Evolutionary conservation across 2,797 vertebrate species (phyloP).

Genomic region (Mareca strepera): DNA sequence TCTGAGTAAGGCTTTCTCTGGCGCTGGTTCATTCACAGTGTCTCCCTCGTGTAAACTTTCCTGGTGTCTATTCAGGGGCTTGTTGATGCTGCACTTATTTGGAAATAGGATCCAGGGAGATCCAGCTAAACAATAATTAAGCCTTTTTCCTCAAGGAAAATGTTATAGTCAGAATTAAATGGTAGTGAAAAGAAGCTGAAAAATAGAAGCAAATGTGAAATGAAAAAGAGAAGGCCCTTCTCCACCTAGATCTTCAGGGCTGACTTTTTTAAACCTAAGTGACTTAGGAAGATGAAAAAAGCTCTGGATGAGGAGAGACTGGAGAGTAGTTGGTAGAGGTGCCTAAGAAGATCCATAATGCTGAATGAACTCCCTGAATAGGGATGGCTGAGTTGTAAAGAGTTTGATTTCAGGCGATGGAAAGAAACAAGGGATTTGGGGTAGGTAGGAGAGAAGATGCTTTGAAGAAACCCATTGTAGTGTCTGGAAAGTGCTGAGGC

Average conservation of each 20-base stretch:
- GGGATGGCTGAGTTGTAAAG: not conserved
- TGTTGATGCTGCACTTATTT: not conserved
- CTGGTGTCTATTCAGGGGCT: not conserved
- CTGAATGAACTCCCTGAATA: not conserved
- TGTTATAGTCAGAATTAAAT: not conserved
- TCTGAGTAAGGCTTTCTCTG: not conserved
- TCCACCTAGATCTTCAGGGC: not conserved
- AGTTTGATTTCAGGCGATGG: not conserved
- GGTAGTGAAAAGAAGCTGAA: not conserved
- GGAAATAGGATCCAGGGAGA: not conserved
- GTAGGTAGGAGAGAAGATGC: not conserved
- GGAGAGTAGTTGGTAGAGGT: not conserved
- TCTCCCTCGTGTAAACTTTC: not conserved
- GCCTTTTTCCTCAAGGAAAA: not conserved
- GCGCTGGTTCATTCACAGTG: not conserved
- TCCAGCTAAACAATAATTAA: constrained; percentile 6
- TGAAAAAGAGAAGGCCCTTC: not conserved
- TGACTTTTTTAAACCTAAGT: not conserved
- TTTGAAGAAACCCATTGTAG: not conserved
- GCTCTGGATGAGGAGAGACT: not conserved
- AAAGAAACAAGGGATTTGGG: not conserved
- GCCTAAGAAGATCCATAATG: not conserved
- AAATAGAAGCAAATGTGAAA: not conserved
- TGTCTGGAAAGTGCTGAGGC: not conserved
- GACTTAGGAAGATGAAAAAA: not conserved